Evolutionary conservation across 2,888 invertebrate species (phyloP).

Genomic region (Ophraella communa): DNA sequence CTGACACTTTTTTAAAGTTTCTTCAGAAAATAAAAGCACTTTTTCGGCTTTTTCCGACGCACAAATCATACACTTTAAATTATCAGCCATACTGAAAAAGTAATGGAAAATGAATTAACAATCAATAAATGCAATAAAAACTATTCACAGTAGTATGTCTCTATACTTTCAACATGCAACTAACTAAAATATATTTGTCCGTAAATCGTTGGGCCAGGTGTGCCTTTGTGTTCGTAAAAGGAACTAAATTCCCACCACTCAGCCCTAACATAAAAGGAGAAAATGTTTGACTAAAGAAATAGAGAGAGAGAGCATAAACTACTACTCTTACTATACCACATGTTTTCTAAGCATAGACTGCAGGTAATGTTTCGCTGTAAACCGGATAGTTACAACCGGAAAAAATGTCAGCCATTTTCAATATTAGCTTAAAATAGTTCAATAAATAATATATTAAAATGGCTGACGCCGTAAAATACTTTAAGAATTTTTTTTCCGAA

Average conservation of each 20-base stretch:
- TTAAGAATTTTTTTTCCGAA: neutral
- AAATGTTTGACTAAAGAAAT: neutral
- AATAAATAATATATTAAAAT: neutral
- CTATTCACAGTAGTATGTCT: slow-evolving; percentile 2
- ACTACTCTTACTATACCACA: neutral
- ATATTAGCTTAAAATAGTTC: neutral
- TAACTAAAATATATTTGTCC: neutral
- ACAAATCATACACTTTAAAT: neutral
- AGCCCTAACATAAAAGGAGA: neutral
- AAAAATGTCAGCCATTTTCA: neutral
- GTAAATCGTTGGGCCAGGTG: neutral
- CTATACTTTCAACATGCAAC: neutral
- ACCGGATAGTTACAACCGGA: neutral
- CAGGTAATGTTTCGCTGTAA: neutral
- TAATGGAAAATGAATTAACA: neutral
- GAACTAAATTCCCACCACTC: neutral
- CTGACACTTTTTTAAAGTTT: slow-evolving; percentile 1
- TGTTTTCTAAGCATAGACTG: neutral
- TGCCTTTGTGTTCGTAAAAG: neutral
- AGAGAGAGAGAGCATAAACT: neutral
- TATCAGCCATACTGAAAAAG: slow-evolving; percentile 7
- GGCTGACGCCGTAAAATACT: neutral
- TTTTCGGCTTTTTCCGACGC: neutral
- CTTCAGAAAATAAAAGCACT: slow-evolving; percentile 7
- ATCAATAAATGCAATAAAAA: slow-evolving; percentile 4